A percentile compares a stretch with the other conserved stretches of the same genome.
Conservation (phyloP, 2,888 invertebrate species). For the Thecophora atra region DNA sequence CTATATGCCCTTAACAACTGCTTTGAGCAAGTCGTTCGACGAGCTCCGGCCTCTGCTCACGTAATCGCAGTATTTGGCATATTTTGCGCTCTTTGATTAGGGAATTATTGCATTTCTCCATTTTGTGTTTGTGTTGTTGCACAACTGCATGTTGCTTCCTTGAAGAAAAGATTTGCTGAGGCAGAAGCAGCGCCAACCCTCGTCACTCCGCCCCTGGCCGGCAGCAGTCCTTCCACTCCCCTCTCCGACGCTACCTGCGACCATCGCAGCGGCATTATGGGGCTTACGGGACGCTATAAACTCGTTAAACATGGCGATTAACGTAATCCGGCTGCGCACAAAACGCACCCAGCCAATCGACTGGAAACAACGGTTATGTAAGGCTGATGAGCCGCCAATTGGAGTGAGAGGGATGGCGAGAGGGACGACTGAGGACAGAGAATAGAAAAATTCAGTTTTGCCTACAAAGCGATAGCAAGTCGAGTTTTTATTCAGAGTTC, state of each 20-base stretch:
- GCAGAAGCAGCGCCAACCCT: background rate
- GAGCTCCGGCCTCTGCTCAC: too few species aligned
- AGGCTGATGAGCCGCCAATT: background rate
- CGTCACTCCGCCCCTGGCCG: background rate
- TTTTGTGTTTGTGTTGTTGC: background rate
- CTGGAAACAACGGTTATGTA: conserved; percentile 4
- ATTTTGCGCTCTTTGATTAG: too few species aligned
- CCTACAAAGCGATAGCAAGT: background rate
- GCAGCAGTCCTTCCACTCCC: too few species aligned
- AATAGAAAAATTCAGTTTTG: background rate
- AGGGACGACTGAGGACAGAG: background rate
- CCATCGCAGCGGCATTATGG: background rate
- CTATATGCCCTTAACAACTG: too few species aligned
- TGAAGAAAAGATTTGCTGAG: background rate
- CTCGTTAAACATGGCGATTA: conserved; percentile 31
- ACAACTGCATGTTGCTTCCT: background rate
- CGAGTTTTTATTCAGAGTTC: background rate
- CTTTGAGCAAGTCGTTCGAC: too few species aligned
- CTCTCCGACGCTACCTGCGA: background rate
- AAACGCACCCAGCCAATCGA: conserved; percentile 6
- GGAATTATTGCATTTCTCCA: background rate
- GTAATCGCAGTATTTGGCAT: too few species aligned
- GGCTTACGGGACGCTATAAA: conserved; percentile 18
- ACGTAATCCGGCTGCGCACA: conserved; percentile 13
- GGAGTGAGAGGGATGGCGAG: background rate